phyloP scores from a whole-genome alignment of 2,888 invertebrate species.

The Parnassius apollo region DNA sequence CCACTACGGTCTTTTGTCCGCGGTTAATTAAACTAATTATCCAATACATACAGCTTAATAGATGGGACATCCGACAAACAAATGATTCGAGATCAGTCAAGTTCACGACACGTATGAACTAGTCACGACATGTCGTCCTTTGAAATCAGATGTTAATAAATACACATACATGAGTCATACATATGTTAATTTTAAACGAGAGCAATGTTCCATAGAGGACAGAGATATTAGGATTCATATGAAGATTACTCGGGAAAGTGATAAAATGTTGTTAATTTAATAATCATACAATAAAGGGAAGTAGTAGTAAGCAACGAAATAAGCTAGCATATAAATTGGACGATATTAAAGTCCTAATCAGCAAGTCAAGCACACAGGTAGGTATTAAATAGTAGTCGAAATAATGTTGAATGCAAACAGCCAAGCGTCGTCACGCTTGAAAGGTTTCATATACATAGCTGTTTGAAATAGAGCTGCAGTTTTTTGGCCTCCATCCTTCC shows the following conservation, averaged over 20 bases:
- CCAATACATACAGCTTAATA: conserved; percentile 54
- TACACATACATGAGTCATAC: conserved; percentile 55
- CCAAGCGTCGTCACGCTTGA: conserved; percentile 13
- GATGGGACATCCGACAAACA: conserved; percentile 53
- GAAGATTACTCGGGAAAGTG: too few species aligned
- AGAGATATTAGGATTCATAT: neutral
- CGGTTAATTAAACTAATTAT: conserved; percentile 51
- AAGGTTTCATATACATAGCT: conserved; percentile 17
- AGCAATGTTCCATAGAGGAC: conserved; percentile 25
- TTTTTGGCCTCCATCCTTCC: conserved; percentile 24
- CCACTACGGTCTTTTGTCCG: neutral
- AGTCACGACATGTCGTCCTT: conserved; percentile 70
- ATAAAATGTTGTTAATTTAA: too few species aligned
- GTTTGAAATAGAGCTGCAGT: conserved; percentile 12
- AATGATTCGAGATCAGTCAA: conserved; percentile 65
- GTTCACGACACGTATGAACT: conserved; percentile 68
- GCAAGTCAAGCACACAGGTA: too few species aligned
- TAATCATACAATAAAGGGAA: too few species aligned
- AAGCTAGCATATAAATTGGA: too few species aligned
- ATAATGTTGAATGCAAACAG: conserved; percentile 11
- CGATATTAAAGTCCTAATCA: too few species aligned
- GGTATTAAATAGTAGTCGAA: neutral
- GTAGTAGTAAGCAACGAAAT: too few species aligned
- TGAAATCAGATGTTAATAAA: conserved; percentile 58
- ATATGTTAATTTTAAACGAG: conserved; percentile 36